Evolutionary conservation across 2,797 vertebrate genomes (phyloP).

Genomic region (Brotula barbata): DNA sequence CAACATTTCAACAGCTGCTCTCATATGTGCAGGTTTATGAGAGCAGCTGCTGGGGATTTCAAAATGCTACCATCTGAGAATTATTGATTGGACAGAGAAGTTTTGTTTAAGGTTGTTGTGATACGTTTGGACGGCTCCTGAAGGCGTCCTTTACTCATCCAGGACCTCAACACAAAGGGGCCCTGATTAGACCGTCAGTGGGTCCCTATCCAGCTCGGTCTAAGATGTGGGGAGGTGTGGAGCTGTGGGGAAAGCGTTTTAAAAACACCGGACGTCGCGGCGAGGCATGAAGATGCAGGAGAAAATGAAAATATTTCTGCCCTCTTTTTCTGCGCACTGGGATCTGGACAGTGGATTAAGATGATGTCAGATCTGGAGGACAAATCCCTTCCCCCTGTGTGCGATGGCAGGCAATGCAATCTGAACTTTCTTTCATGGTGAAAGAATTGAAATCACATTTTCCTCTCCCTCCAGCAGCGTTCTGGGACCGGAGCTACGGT

Average conservation of each 20-base stretch:
- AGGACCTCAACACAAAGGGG: conserved; percentile 13
- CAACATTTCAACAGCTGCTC: background rate
- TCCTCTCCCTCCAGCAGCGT: conserved; percentile 26
- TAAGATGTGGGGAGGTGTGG: too few relatives aligned
- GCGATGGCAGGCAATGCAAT: conserved; percentile 35
- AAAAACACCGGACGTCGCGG: conserved; percentile 13
- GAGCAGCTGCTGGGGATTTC: conserved; percentile 10
- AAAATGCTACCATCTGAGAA: background rate
- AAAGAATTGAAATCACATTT: conserved; percentile 42
- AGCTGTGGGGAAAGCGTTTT: background rate
- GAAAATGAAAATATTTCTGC: conserved; percentile 39
- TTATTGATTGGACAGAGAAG: conserved; percentile 3
- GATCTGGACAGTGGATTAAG: conserved; percentile 52
- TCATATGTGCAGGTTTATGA: background rate
- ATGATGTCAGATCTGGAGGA: conserved; percentile 54
- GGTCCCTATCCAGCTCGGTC: too few relatives aligned
- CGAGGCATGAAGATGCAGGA: conserved; percentile 10
- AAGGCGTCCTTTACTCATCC: background rate
- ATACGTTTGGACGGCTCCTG: conserved; percentile 12
- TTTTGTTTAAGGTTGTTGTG: conserved; percentile 4
- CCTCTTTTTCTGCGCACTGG: conserved; percentile 19
- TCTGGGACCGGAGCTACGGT: conserved; percentile 21
- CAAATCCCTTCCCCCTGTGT: conserved; percentile 45
- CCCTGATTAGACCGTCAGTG: too few relatives aligned
- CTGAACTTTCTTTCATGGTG: conserved; percentile 46